Evolutionary conservation across 2,113 vertebrate species (phyloP).

Genomic region (Neofelis nebulosa): DNA sequence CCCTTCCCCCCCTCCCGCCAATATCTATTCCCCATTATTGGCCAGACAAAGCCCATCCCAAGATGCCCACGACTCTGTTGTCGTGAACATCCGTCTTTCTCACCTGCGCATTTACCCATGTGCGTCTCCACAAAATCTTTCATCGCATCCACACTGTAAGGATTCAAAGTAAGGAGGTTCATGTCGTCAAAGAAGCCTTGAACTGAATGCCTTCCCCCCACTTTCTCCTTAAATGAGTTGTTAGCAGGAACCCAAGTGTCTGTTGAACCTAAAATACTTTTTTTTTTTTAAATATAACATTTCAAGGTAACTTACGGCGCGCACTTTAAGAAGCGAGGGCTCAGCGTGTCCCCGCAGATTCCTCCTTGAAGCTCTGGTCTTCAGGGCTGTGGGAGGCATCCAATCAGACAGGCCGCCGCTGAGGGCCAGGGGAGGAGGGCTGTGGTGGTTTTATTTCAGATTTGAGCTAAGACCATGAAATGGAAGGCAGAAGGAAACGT

Average conservation of each 20-base stretch:
- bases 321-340: conserved; percentile 82
- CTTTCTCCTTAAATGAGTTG: conserved; percentile 81
- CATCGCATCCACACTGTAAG: conserved; percentile 63
- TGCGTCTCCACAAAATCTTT: conserved; percentile 70
- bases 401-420: conserved; percentile 85
- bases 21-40: conserved; percentile 63
- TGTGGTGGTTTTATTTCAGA: conserved; percentile 80
- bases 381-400: conserved; percentile 84
- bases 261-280: conserved; percentile 83
- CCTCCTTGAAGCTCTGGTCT: conserved; percentile 85
- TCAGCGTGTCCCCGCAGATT: conserved; percentile 83
- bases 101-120: conserved; percentile 62
- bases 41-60: conserved; percentile 74
- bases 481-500: conserved; percentile 76
- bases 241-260: conserved; percentile 79
- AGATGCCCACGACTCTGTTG: conserved; percentile 37
- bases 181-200: conserved; percentile 79
- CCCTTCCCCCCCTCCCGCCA: not conserved
- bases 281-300: conserved; percentile 67
- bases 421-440: conserved; percentile 82
- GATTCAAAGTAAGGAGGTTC: conserved; percentile 76
- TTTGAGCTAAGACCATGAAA: conserved; percentile 80
- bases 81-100: conserved; percentile 61
- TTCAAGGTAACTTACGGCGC: conserved; percentile 80
- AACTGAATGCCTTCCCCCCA: conserved; percentile 77